Evolutionary conservation across 2,113 vertebrate species (phyloP), one percentile per base, ranked within the genome.

Genomic region (Xenopus borealis): DNA sequence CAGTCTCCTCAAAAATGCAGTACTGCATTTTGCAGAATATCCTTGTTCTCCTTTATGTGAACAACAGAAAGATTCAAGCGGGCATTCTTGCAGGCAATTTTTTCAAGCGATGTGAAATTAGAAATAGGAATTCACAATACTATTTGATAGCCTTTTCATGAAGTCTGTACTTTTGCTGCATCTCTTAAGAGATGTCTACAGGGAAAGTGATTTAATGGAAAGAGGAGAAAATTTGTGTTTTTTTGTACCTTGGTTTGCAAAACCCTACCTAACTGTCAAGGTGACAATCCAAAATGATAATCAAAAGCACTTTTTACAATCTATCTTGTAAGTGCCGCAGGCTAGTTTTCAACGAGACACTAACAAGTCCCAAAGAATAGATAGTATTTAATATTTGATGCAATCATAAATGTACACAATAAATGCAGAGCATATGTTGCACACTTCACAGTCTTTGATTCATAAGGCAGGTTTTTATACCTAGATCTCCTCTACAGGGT

Each of bases 271-370:
- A 86, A 90, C 88, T 90, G 89, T 89, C 89, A 91, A 90, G 87
- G 89, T 91, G 90, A 90, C 90, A 91, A 89, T 88, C 89, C 85
- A 91, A 93, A 92, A 92, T 30, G 86, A 88, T 91, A 91, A 93
- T 92, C 90, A 93, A 92, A 93, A 91, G 84, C 80, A 86, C 87
- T 89, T 91, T 89, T 90, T 87, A 84, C 87, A 88, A 87, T 89
- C 83, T 40, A 83, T 85, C 89, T 90, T 92, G 89, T 91, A 90
- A 91, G 78, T 86, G 91, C 89, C 86, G 20, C 81, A 87, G 90
- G 90, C 91, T 89, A 91, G 84, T 89, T 89, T 88, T 88, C 90
- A 90, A 89, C 88, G 84, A 85, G 90, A 90, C 88, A 86, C 87
- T 92, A 92, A 92, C 89, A 91, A 89, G 88, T 89, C 90, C 89